Conservation (phyloP, 2,797 vertebrate species). For the Argyrosomus regius region DNA sequence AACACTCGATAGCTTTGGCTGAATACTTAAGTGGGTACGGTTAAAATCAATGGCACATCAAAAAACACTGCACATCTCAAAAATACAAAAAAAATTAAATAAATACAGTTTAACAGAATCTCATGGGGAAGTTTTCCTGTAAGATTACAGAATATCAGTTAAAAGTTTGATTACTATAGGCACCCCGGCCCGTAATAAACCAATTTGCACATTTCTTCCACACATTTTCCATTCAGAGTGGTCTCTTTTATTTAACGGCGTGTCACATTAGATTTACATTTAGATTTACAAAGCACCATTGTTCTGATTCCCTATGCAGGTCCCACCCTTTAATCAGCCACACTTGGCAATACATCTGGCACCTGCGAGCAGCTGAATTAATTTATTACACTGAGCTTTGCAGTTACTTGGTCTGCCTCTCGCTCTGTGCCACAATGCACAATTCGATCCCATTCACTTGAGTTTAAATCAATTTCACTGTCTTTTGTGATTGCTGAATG, state of each 20-base stretch:
- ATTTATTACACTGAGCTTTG: conserved; percentile 60
- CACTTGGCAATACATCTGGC: conserved; percentile 61
- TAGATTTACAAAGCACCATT: conserved; percentile 45
- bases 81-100: background rate
- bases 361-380: conserved; percentile 52
- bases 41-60: background rate
- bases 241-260: conserved; percentile 34
- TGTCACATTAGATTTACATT: conserved; percentile 61
- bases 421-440: conserved; percentile 27
- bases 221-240: conserved; percentile 23
- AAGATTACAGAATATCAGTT: conserved; percentile 4
- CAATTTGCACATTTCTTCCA: conserved; percentile 13
- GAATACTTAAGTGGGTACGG: background rate
- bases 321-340: conserved; percentile 68
- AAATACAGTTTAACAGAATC: background rate
- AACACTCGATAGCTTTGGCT: background rate
- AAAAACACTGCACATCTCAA: background rate
- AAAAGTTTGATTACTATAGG: background rate
- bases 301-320: conserved; percentile 57
- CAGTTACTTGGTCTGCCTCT: conserved; percentile 34
- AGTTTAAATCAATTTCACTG: conserved; percentile 58
- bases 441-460: conserved; percentile 53
- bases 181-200: background rate
- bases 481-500: conserved; percentile 63
- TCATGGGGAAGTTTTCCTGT: background rate